phyloP scores from a whole-genome alignment of 2,113 vertebrate species.

The Leptosomus discolor region DNA sequence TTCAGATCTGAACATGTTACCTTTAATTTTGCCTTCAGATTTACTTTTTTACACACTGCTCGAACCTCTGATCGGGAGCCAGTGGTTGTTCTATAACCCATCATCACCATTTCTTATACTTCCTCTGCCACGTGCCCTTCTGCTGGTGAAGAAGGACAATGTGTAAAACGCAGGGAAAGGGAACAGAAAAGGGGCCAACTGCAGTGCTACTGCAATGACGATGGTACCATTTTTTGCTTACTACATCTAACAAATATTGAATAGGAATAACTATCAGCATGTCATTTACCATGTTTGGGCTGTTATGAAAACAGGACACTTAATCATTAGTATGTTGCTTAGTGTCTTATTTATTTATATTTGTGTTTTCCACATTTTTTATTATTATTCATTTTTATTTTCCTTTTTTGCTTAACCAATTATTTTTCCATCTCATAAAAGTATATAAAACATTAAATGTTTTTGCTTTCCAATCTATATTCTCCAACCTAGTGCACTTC shows the following conservation, averaged over 20 bases:
- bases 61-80: not conserved
- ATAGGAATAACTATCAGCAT: not conserved
- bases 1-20: not conserved
- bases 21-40: not conserved
- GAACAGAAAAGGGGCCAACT: not conserved
- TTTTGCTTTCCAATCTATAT: not conserved
- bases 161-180: not conserved
- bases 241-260: not conserved
- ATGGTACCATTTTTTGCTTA: not conserved
- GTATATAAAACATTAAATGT: not conserved
- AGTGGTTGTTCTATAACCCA: not conserved
- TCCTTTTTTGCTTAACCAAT: not conserved
- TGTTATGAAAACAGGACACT: not conserved
- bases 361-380: not conserved
- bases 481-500: not conserved
- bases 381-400: not conserved
- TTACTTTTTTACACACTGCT: not conserved
- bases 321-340: not conserved
- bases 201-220: not conserved
- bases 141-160: not conserved
- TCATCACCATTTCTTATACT: not conserved
- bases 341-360: not conserved
- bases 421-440: not conserved
- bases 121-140: not conserved
- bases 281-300: not conserved